phyloP scores from a whole-genome alignment of 1,140 invertebrate species.

The Neodiprion lecontei region DNA sequence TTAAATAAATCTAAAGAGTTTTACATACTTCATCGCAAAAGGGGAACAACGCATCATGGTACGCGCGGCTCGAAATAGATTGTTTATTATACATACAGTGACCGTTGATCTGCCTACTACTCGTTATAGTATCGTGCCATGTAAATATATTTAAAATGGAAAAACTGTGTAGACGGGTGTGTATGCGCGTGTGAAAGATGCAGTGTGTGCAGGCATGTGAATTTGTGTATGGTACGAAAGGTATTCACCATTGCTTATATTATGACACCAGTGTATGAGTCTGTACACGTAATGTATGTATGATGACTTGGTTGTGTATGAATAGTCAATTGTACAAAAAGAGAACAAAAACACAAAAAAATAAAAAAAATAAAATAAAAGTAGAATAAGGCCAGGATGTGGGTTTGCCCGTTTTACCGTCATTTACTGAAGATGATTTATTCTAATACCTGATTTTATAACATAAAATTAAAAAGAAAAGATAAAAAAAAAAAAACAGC shows the following conservation, averaged over 20 bases:
- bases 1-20: no score
- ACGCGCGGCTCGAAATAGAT: no score
- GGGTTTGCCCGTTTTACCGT: constrained; percentile 14
- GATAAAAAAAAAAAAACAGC: constrained; percentile 5
- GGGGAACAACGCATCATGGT: no score
- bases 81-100: neutral
- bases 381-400: neutral
- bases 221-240: no score
- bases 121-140: neutral
- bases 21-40: no score
- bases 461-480: neutral
- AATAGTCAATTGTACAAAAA: constrained; percentile 12
- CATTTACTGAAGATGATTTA: neutral
- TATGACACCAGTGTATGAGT: neutral
- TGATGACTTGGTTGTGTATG: neutral
- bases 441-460: constrained; percentile 12
- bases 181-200: no score
- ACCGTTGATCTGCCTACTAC: neutral
- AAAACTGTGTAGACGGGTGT: no score
- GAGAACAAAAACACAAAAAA: constrained; percentile 16
- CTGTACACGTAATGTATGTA: neutral
- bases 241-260: no score
- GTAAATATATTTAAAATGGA: neutral
- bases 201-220: no score
- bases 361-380: constrained; percentile 22